Percentiles rank a stretch among this genome's conserved stretches.
Conservation (phyloP, 2,888 invertebrate genomes). For the Gymnoscelis rufifasciata region DNA sequence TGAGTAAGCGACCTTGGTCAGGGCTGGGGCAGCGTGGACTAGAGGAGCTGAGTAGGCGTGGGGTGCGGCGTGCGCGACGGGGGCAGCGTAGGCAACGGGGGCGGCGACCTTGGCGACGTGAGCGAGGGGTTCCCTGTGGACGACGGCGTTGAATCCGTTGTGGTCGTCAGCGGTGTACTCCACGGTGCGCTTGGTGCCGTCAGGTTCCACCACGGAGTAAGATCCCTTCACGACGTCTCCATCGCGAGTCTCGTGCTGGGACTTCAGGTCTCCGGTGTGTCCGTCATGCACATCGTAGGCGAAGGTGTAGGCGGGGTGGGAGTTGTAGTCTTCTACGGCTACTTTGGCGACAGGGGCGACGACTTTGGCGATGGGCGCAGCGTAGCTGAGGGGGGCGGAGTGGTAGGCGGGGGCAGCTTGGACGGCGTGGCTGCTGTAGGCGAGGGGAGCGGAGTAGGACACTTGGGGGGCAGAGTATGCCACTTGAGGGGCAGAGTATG, state of each 20-base stretch:
- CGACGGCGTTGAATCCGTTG: slow-evolving; percentile 75
- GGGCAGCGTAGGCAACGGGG: slow-evolving; percentile 29
- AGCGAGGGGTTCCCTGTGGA: slow-evolving; percentile 62
- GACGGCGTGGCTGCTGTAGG: slow-evolving; percentile 35
- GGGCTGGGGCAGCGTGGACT: slow-evolving; percentile 37
- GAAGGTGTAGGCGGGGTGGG: slow-evolving; percentile 59
- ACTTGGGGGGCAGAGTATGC: too few species aligned
- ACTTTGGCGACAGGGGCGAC: slow-evolving; percentile 37
- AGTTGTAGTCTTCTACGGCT: slow-evolving; percentile 42
- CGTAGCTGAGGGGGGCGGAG: slow-evolving; percentile 46
- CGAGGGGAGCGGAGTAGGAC: slow-evolving; percentile 38
- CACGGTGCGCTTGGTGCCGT: slow-evolving; percentile 71
- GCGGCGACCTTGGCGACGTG: slow-evolving; percentile 37
- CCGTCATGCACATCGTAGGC: slow-evolving; percentile 72
- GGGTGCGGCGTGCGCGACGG: slow-evolving; percentile 35
- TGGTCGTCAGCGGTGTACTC: slow-evolving; percentile 73
- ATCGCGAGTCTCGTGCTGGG: slow-evolving; percentile 66
- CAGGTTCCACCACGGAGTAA: slow-evolving; percentile 70
- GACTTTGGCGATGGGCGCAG: slow-evolving; percentile 40
- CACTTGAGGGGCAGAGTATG: slow-evolving; percentile 38
- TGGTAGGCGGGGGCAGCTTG: slow-evolving; percentile 22
- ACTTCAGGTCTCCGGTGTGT: slow-evolving; percentile 71
- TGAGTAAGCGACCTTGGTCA: slow-evolving; percentile 32
- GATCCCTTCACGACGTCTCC: slow-evolving; percentile 74
- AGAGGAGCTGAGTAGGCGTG: slow-evolving; percentile 34